These are phyloP conservation scores for Oscheius sp. DNA, from an alignment of 2,888 invertebrate genomes.

Conservation along the genomic window DNA sequence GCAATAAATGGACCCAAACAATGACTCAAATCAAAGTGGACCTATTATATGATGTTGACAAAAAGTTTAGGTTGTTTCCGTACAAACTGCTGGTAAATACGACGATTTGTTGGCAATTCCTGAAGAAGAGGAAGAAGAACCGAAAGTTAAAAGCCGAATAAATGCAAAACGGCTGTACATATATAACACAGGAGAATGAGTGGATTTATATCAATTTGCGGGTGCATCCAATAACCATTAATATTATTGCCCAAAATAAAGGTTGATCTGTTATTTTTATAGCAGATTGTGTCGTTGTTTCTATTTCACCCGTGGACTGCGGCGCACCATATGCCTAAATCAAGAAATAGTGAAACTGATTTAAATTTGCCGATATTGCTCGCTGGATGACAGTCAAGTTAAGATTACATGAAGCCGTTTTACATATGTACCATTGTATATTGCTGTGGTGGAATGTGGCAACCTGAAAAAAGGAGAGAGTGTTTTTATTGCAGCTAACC, in stretches of 20 bases:
- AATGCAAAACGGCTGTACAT: constrained; percentile 64
- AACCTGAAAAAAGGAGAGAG: no score
- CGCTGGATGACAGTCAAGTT: neutral
- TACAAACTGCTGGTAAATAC: constrained; percentile 55
- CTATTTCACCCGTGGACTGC: neutral
- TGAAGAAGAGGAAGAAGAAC: constrained; percentile 47
- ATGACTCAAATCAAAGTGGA: constrained; percentile 53
- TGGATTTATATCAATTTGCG: neutral
- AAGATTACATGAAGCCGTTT: neutral
- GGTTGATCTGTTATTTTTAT: neutral
- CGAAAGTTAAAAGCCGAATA: constrained; percentile 46
- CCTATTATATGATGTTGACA: neutral
- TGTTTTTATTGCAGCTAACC: neutral
- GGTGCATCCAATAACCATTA: neutral
- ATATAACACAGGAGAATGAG: constrained; percentile 67
- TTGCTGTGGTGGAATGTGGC: neutral
- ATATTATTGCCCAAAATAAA: neutral
- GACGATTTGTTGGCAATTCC: constrained; percentile 47
- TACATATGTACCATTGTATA: neutral
- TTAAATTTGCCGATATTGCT: neutral
- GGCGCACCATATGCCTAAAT: neutral
- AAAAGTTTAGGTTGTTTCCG: constrained; percentile 49
- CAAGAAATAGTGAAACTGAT: neutral
- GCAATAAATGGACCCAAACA: constrained; percentile 64
- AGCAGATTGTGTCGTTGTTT: constrained; percentile 2